Percentiles rank a stretch among this genome's conserved stretches.
These are phyloP conservation scores for Istiophorus platypterus DNA, from an alignment of 2,113 vertebrate species.

Conservation along the genomic window DNA sequence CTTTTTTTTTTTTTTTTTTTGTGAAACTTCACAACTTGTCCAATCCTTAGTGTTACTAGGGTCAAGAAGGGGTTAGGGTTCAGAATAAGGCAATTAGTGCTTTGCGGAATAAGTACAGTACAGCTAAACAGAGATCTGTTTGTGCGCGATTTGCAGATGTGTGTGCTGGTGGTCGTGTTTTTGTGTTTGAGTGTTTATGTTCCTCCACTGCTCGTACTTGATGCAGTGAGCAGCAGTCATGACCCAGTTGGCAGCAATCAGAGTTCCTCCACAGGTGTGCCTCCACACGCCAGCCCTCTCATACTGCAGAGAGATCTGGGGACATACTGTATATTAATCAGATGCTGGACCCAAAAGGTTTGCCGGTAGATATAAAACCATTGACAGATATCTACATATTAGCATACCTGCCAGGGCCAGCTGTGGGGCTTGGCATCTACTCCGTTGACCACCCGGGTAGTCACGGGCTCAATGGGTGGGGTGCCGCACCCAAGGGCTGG, in stretches of 20 bases:
- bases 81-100: not conserved
- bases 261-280: slow-evolving; percentile 87
- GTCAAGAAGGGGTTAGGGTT: not conserved
- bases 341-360: slow-evolving; percentile 46
- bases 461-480: slow-evolving; percentile 81
- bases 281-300: slow-evolving; percentile 77
- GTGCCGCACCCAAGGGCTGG: slow-evolving; percentile 88
- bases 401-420: slow-evolving; percentile 95
- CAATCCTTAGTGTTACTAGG: not conserved
- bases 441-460: slow-evolving; percentile 90
- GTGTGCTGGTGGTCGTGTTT: slow-evolving; percentile 4
- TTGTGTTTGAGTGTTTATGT: slow-evolving; percentile 28
- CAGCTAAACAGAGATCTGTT: not conserved
- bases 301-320: slow-evolving; percentile 86
- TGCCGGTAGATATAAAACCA: slow-evolving; percentile 52
- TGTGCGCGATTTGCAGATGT: not conserved
- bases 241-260: slow-evolving; percentile 88
- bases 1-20: not conserved
- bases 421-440: slow-evolving; percentile 88
- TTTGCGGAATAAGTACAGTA: not conserved
- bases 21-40: not conserved
- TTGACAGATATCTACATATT: slow-evolving; percentile 51
- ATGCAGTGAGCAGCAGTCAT: slow-evolving; percentile 89
- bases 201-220: slow-evolving; percentile 76
- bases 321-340: no score